A percentile compares a stretch with the other conserved stretches of the same genome.
Conservation (phyloP, 2,888 invertebrate genomes). For the Bombylius discolor region DNA sequence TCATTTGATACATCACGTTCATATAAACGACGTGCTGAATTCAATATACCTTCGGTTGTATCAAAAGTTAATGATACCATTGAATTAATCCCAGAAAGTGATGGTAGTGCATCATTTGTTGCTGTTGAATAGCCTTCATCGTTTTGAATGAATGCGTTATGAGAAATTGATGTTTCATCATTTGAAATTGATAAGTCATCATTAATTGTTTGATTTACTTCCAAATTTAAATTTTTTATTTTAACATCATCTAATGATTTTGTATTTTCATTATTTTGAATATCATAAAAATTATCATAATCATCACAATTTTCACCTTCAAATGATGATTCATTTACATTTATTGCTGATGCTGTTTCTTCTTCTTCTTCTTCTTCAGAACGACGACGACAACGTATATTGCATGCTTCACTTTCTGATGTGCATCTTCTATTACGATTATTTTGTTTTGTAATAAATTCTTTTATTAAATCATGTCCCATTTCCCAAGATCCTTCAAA, state of each 20-base stretch:
- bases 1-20: constrained; percentile 19
- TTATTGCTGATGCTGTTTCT: not conserved
- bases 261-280: not conserved
- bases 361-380: not conserved
- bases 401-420: constrained; percentile 22
- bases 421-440: constrained; percentile 25
- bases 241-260: not conserved
- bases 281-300: not conserved
- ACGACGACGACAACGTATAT: constrained; percentile 11
- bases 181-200: constrained; percentile 1
- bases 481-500: constrained; percentile 32
- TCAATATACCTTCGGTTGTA: not conserved
- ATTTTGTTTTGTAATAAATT: constrained; percentile 26
- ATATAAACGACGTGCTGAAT: constrained; percentile 17
- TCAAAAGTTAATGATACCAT: too few relatives aligned
- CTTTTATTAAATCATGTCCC: constrained; percentile 29
- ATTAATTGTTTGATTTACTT: too few relatives aligned
- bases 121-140: too few relatives aligned
- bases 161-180: not conserved
- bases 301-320: not conserved
- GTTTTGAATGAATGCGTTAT: too few relatives aligned
- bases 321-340: not conserved
- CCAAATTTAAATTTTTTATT: too few relatives aligned
- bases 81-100: too few relatives aligned
- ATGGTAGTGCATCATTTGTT: too few relatives aligned